Evolutionary conservation across 2,797 vertebrate species (phyloP).

Genomic region (Hybognathus amarus): DNA sequence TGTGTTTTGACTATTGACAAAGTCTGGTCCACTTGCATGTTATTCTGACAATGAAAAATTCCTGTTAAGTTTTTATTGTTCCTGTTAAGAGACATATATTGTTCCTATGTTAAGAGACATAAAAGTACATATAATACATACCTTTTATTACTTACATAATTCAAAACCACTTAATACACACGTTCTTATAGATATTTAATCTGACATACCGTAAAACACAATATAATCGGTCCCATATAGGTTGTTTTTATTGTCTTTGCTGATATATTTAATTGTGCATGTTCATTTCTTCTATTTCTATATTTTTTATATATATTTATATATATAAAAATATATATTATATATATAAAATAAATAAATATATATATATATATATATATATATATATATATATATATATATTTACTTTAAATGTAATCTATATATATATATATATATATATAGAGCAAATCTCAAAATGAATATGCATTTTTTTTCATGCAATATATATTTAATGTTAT

Average conservation of each 20-base stretch:
- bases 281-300: not conserved
- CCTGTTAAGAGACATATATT: no score
- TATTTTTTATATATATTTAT: not conserved
- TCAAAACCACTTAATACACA: not conserved
- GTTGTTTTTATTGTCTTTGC: no score
- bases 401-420: not conserved
- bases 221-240: not conserved
- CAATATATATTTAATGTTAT: not conserved
- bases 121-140: not conserved
- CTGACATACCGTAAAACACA: not conserved
- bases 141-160: not conserved
- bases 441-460: not conserved
- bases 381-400: no score
- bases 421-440: no score
- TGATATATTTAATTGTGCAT: not conserved
- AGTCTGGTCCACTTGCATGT: not conserved
- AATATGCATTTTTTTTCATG: not conserved
- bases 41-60: no score
- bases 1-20: not conserved
- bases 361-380: no score
- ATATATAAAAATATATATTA: no score
- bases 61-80: not conserved
- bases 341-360: no score
- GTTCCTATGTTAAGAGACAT: no score
- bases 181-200: not conserved